Evolutionary conservation across 2,888 invertebrate species (phyloP), one percentile per base, ranked within the genome.

Genomic region (Cephus spinipes): DNA sequence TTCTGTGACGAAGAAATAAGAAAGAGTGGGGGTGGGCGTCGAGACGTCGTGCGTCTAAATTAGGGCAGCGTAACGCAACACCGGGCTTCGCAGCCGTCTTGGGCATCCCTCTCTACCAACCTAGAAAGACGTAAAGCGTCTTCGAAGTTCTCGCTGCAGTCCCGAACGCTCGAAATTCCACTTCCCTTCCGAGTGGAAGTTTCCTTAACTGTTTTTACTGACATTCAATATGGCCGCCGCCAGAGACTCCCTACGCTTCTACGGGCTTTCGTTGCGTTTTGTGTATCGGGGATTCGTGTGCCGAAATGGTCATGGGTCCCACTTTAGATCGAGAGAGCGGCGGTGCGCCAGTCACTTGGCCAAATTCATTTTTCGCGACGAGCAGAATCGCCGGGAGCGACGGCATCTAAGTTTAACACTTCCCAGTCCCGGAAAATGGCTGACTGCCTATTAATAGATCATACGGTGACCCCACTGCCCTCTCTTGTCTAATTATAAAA

Each of bases 21-120:
- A 80, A 81, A 76, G 76, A 30, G 36, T 30, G 87, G 89, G 89
- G 87, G 85, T 87, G 82, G 81, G 83, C 87, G 85, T 84, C 82
- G 87, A 80, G 81, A 86, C 81, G 86, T 84, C 83, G 85, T 85
- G 89, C 88, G 89, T 85, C 91, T 91, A 91, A 91, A 91, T 91
- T 91, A 91, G 91, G 91, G 87, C 89, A 91, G 90, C 87, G 91
- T 91, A 91, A 91, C 90, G 91, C 89, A 91, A 91, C 91, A 91
- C 91, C 91, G 87, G 86, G 84, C 86, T 83, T 73, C 76, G 55
- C 23, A 12, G 74, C 74, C 82, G 80, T 83, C 75, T 74, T 77
- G 73, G 77, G 76, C 81, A 78, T 76, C 74, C 68, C 80, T 77
- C 36, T 73, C 68, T 73, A 40, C 76, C 75, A n/a, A 71, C 76